Evolutionary conservation across 2,797 vertebrate genomes (phyloP).

Genomic region (Cottoperca gobio): DNA sequence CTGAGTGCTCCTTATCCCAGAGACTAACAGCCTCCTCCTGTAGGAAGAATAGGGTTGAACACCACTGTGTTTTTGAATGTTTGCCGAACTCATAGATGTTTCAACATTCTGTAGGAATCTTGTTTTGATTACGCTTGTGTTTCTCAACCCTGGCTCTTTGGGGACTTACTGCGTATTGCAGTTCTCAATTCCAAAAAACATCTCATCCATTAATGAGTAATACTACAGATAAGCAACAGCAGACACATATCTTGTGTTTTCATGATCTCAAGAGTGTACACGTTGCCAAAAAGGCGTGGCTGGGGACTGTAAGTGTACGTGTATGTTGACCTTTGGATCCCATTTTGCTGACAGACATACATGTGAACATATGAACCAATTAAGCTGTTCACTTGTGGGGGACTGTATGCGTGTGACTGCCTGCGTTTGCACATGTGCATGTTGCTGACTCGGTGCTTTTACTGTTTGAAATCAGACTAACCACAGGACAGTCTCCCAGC

Average conservation of each 20-base stretch:
- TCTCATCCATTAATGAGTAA: conserved; percentile 42
- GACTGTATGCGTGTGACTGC: background rate
- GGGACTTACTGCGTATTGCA: conserved; percentile 49
- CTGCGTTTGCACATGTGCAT: background rate
- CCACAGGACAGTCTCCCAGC: conserved; percentile 91
- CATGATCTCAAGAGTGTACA: conserved; percentile 34
- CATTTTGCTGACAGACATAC: conserved; percentile 50
- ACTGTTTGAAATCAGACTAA: conserved; percentile 67
- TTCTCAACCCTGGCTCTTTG: conserved; percentile 41
- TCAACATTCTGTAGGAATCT: conserved; percentile 48
- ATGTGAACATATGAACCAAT: conserved; percentile 40
- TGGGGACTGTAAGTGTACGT: conserved; percentile 26
- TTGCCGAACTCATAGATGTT: conserved; percentile 47
- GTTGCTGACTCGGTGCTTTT: conserved; percentile 35
- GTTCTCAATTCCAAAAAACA: conserved; percentile 27
- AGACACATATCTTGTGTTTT: conserved; percentile 19
- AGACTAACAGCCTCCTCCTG: conserved; percentile 37
- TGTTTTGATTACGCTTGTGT: conserved; percentile 68
- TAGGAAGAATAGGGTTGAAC: conserved; percentile 32
- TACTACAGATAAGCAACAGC: conserved; percentile 7
- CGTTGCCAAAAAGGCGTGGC: conserved; percentile 22
- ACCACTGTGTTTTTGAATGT: conserved; percentile 24
- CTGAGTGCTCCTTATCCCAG: conserved; percentile 23
- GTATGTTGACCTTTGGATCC: conserved; percentile 55
- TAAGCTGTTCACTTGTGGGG: conserved; percentile 13